Base-by-base conservation (phyloP, 2,113 vertebrate species). In the Gavia stellata region DNA sequence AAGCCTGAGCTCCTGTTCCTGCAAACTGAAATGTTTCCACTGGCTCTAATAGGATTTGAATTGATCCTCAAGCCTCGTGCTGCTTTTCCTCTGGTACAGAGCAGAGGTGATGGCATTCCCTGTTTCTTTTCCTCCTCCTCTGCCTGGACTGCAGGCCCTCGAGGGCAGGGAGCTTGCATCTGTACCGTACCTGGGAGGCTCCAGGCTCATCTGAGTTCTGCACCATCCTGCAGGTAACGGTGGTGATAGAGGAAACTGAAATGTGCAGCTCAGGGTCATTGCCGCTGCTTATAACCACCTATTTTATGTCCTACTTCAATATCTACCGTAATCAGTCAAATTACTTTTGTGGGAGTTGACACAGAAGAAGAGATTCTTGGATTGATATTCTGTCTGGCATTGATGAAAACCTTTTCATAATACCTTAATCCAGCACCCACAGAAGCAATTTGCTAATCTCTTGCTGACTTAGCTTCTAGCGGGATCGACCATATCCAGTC, bases 391-490 rank as follows among this genome's bases (percentile, higher is more conserved):
- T 81, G 84, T 62, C 90, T 96, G 89, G 81, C 94, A 91, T 85
- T 97, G 96, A 94, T 92, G 87, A 82, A 95, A 97, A 95, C 81
- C 89, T 81, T 95, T 96, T 92, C 83, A 59, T 91, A 95, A 96
- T 82, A 58, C 89, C 88, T 94, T 96, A 95, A 97, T 96, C 96
- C 92, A 95, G 91, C 93, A 96, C 84, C 91, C 91, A 95, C 70
- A 44, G 92, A 97, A 96, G 95, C 91, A 92, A 96, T 95, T 97
- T 96, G 83, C 86, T 97, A 97, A 97, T 97, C 95, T 95, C 95
- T 94, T 94, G 92, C 92, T 97, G 96, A 97, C 26, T 95, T 95
- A 75, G 92, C 84, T 97, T 91, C 80, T 62, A 81, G 79, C 2
- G 0, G 80, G 88, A 94, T 88, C 56, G 44, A 86, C 92, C 86